Conservation (phyloP, 2,888 invertebrate species). For the Meteorus cinctellus region DNA sequence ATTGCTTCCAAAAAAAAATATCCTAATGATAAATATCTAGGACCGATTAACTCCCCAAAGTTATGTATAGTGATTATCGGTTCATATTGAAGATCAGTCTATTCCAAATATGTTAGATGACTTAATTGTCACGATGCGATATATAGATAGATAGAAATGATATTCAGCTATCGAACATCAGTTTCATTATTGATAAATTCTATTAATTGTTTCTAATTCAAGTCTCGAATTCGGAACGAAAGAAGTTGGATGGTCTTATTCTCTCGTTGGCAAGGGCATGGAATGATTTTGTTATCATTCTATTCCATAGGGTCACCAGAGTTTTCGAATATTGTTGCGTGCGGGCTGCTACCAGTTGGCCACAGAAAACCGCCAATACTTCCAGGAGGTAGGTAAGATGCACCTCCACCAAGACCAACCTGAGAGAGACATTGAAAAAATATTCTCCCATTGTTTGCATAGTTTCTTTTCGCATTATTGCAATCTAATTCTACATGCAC, state of each 20-base stretch:
- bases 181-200: slow-evolving; percentile 23
- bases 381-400: slow-evolving; percentile 69
- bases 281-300: slow-evolving; percentile 38
- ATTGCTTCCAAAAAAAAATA: too few relatives aligned
- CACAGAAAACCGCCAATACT: slow-evolving; percentile 69
- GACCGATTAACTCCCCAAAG: neutral
- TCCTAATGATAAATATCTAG: neutral
- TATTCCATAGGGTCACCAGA: slow-evolving; percentile 70
- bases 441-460: slow-evolving; percentile 2
- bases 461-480: neutral
- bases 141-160: slow-evolving; percentile 23
- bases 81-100: slow-evolving; percentile 32
- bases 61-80: slow-evolving; percentile 23
- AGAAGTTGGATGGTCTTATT: slow-evolving; percentile 4
- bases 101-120: neutral
- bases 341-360: slow-evolving; percentile 68
- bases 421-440: slow-evolving; percentile 48
- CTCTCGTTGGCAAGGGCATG: neutral
- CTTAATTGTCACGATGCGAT: neutral
- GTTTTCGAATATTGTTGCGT: slow-evolving; percentile 70
- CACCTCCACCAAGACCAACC: slow-evolving; percentile 69
- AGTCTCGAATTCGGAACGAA: neutral
- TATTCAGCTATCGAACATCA: slow-evolving; percentile 43
- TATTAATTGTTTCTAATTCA: neutral
- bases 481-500: slow-evolving; percentile 11